Conservation (phyloP, 1,140 invertebrate species). For the Nixonia krombeini region DNA sequence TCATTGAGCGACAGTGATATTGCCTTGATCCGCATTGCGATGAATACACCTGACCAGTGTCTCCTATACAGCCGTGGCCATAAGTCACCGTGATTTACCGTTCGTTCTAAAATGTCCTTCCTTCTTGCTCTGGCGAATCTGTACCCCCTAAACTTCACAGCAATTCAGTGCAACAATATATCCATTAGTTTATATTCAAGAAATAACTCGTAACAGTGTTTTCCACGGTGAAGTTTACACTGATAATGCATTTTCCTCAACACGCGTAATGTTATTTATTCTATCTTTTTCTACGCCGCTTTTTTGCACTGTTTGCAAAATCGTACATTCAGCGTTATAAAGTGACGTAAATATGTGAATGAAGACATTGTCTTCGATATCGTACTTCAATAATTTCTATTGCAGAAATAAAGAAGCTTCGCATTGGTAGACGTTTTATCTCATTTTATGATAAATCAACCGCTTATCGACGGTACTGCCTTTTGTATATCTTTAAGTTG, state of each 20-base stretch:
- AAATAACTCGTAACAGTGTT: no score
- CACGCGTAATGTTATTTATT: no score
- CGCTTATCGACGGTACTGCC: no score
- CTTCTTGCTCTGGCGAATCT: constrained; percentile 7
- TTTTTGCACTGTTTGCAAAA: not conserved
- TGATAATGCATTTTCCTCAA: no score
- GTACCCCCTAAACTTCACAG: constrained; percentile 18
- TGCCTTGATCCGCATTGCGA: constrained; percentile 27
- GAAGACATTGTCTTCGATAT: not conserved
- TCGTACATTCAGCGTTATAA: not conserved
- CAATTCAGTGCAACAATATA: constrained; percentile 24
- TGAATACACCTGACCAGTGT: constrained; percentile 27
- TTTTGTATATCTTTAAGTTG: no score
- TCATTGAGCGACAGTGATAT: constrained; percentile 30
- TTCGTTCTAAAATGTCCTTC: constrained; percentile 25
- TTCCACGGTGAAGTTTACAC: no score
- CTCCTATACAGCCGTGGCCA: constrained; percentile 15
- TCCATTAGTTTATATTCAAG: not conserved
- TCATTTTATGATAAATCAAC: no score
- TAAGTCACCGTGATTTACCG: constrained; percentile 42
- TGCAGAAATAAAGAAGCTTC: no score
- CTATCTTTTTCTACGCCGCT: not conserved
- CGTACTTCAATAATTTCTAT: no score
- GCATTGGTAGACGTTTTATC: no score
- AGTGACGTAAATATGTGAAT: not conserved